These are phyloP conservation scores for Aurelia sp. DNA, from an alignment of 30 jellyfish, hydroid and myxozoan genomes.

Conservation along the genomic window DNA sequence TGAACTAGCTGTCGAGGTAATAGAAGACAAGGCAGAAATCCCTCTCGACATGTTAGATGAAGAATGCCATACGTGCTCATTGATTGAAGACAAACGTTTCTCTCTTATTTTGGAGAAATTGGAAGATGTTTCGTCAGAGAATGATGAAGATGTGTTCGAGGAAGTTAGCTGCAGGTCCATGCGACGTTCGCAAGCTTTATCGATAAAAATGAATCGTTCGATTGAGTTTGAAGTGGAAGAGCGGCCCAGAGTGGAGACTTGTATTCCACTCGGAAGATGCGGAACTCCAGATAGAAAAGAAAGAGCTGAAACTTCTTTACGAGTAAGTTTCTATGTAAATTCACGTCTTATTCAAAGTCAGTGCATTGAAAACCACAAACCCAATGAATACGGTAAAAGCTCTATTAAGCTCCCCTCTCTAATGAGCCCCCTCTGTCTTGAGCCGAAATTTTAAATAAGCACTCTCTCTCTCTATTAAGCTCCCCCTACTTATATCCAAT, in stretches of 20 bases:
- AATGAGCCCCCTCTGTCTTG: too few relatives aligned
- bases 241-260: conserved; percentile 34
- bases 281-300: conserved; percentile 60
- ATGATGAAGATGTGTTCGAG: conserved; percentile 16
- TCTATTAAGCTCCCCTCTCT: too few relatives aligned
- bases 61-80: conserved; percentile 35
- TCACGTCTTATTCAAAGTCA: background rate
- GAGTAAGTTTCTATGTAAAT: conserved; percentile 27
- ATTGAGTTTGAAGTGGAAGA: conserved; percentile 65
- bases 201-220: conserved; percentile 15
- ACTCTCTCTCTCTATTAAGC: too few relatives aligned
- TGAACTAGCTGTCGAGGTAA: background rate
- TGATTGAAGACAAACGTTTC: conserved; percentile 41
- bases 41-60: conserved; percentile 25
- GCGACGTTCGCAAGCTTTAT: conserved; percentile 18
- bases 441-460: too few relatives aligned
- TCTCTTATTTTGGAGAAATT: conserved; percentile 35
- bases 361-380: too few relatives aligned
- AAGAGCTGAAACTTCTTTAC: conserved; percentile 65
- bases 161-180: conserved; percentile 2
- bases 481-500: too few relatives aligned
- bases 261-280: conserved; percentile 33
- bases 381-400: too few relatives aligned
- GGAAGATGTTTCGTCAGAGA: background rate
- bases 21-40: conserved; percentile 1